Base-by-base conservation (phyloP, 2,113 vertebrate species). In the Bambusicola thoracicus region DNA sequence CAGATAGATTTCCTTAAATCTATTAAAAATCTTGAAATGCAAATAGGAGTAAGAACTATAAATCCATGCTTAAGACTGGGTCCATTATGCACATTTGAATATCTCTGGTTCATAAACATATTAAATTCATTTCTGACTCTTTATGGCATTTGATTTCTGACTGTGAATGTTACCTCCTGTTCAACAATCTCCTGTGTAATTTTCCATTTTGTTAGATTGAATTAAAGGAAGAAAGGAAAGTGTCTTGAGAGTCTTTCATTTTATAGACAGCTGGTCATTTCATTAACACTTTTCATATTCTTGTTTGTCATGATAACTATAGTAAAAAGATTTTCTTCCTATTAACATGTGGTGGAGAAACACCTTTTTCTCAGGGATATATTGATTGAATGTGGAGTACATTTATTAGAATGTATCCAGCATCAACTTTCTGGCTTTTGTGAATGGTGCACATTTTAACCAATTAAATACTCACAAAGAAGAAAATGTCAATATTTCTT, bases 361-460 rank as follows among this genome's bases (percentile, higher is more conserved):
- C 68, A 90, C 82, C 95, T 97, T 97, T 97, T 97, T 96, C 59
- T 32, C 87, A 89, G 75, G 91, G 76, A 92, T 91, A 46, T 97
- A 98, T 97, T 86, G 97, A 98, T 97, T 2, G 3, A 32, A 32
- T 55, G 38, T 95, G 91, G 82, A 97, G 95, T 97, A 96, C 96
- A 96, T 98, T 98, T 98, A 98, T 98, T 98, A 97, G 97, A 98
- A 98, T 96, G 94, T 97, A 97, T 96, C 97, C 92, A 95, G 96
- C 92, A 92, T 97, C 92, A 82, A 46, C 85, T 87, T 96, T 92
- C 89, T 97, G 95, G 96, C 89, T 95, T 4, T 18, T 95, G 90
- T 0, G 43, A 96, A 96, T 96, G 95, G 93, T 49, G 18, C 87
- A 96, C 92, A 96, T 88, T 98, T 97, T 96, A 97, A 92, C 93